Evolutionary conservation across 2,113 vertebrate species (phyloP), one percentile per base, ranked within the genome.

Genomic region (Cyprinodon tularosa): DNA sequence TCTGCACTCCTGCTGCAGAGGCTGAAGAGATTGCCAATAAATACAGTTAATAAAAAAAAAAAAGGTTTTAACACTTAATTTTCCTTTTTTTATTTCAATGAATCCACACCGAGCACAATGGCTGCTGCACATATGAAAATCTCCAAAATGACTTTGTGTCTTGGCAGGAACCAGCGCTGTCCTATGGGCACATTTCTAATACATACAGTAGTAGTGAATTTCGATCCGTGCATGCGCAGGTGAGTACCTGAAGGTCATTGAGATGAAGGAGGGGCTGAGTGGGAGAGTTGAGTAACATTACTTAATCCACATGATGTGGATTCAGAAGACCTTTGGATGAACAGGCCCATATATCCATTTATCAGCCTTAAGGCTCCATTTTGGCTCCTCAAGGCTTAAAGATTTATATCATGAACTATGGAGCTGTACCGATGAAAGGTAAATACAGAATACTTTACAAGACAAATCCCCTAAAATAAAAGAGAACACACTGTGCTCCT

Each of bases 31-130:
- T 70, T 39, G 29, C 37, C 40, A 76, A 63, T 53, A 62, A 78
- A 74, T 62, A 69, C 70, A 68, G 50, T 72, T 9, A n/a, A 66
- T 22, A 63, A 74, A 80, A 82, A 62, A 36, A 69, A 67, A 39
- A 29, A 44, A 57, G 66, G 57, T 76, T 85, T 86, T 70, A 67
- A 87, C 84, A 81, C 73, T 40, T 62, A 85, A 79, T 82, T 73
- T 37, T 79, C 70, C 69, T 45, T 68, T 66, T 72, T 69, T 72
- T 76, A 15, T 44, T 68, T 9, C 57, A 78, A 77, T 69, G 64
- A 87, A 71, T 78, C 63, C 77, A 86, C 74, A 81, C 9, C 17
- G 73, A 87, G 70, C 60, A 91, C 80, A 84, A 81, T 72, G 77
- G 75, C 70, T 84, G 62, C 78, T 88, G 83, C 62, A 84, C 29